Evolutionary conservation across 2,797 vertebrate genomes (phyloP).

Genomic region (Crocodylus rhombifer): DNA sequence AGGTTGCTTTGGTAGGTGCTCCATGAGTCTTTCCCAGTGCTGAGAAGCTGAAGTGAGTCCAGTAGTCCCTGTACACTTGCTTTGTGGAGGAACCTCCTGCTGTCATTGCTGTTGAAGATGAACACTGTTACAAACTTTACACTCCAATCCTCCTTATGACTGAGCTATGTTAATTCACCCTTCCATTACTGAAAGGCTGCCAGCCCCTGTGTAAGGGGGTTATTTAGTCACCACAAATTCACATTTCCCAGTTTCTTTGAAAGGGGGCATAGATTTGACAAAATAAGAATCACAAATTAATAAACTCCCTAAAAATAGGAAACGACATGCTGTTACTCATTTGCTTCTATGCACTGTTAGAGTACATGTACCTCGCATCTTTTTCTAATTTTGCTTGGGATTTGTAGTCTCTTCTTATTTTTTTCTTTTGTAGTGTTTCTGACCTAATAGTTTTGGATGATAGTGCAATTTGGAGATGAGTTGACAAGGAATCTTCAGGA

Average conservation of each 20-base stretch:
- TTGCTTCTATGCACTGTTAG: not conserved
- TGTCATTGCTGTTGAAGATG: too few relatives aligned
- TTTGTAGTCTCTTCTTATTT: not conserved
- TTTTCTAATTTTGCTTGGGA: not conserved
- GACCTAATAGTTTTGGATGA: not conserved
- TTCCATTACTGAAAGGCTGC: too few relatives aligned
- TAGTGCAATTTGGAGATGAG: not conserved
- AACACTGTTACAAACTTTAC: too few relatives aligned
- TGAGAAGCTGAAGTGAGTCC: too few relatives aligned
- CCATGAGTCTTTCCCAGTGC: too few relatives aligned
- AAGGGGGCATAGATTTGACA: slow-evolving; percentile 31
- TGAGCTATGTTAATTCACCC: too few relatives aligned
- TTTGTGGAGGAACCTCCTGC: too few relatives aligned
- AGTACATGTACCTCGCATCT: not conserved
- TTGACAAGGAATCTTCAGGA: not conserved
- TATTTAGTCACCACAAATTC: slow-evolving; percentile 40
- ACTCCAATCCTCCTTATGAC: too few relatives aligned
- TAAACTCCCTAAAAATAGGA: slow-evolving; percentile 21
- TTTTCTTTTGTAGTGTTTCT: not conserved
- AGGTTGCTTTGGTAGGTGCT: too few relatives aligned
- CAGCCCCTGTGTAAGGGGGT: not conserved
- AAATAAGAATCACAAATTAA: slow-evolving; percentile 19
- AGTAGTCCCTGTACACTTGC: too few relatives aligned
- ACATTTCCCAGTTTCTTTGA: slow-evolving; percentile 21
- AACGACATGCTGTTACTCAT: not conserved